phyloP scores from a whole-genome alignment of 2,797 vertebrate species.

The Xiphophorus birchmanni region DNA sequence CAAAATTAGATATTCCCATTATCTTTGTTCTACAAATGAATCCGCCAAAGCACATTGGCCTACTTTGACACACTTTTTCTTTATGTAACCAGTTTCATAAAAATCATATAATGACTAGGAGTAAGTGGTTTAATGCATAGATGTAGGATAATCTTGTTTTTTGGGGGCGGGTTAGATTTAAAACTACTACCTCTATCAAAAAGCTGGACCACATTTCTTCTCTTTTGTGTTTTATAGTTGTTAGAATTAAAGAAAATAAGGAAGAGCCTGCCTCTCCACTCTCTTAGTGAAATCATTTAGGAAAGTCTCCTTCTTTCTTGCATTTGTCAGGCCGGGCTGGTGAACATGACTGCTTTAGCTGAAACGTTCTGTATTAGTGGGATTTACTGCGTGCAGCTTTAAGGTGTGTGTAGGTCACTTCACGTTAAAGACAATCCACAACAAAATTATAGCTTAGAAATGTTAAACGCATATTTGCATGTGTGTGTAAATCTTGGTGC shows the following conservation, averaged over 20 bases:
- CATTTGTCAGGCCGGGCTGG: neutral
- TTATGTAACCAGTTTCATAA: neutral
- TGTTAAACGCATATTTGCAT: conserved; percentile 52
- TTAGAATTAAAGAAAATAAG: neutral
- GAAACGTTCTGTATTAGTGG: neutral
- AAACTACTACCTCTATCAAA: conserved; percentile 8
- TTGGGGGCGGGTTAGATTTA: neutral
- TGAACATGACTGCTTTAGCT: neutral
- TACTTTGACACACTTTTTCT: neutral
- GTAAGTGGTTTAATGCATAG: neutral
- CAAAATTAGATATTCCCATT: neutral
- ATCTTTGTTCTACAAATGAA: neutral
- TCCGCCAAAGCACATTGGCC: neutral
- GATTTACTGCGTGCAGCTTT: conserved; percentile 48
- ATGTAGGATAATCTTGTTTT: neutral
- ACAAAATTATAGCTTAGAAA: conserved; percentile 39
- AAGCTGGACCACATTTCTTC: neutral
- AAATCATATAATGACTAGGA: neutral
- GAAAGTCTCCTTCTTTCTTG: neutral
- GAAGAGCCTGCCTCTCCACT: neutral
- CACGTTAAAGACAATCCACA: conserved; percentile 37
- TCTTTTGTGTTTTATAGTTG: neutral
- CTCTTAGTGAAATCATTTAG: neutral
- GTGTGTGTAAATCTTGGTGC: conserved; percentile 43
- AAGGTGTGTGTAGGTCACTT: conserved; percentile 24